Percentiles rank a stretch among this genome's conserved stretches.
Evolutionary conservation across 2,113 vertebrate genomes (phyloP).

Genomic region (Mesitornis unicolor): DNA sequence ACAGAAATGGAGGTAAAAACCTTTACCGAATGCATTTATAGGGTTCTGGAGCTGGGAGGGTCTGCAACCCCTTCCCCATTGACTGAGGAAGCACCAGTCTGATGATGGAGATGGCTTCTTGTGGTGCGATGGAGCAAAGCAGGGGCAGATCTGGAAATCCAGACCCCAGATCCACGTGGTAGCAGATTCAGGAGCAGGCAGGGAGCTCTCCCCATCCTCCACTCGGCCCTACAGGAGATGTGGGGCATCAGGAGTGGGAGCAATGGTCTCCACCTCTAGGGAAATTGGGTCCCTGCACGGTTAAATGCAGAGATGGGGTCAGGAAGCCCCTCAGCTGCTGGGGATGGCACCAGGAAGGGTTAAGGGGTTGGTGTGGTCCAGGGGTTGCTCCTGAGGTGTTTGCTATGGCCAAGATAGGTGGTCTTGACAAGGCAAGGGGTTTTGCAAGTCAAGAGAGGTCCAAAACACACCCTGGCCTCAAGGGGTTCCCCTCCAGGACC

Average conservation of each 20-base stretch:
- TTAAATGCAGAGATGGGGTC: not conserved
- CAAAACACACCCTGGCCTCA: fast-evolving
- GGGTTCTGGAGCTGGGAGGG: not conserved
- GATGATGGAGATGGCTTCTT: fast-evolving
- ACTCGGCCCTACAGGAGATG: not conserved
- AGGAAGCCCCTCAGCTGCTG: not conserved
- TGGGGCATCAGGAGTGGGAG: fast-evolving
- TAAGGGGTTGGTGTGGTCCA: not conserved
- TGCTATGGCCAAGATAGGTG: not conserved
- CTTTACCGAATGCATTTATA: not conserved
- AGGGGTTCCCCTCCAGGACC: not conserved
- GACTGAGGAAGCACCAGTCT: fast-evolving
- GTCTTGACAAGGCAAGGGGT: not conserved
- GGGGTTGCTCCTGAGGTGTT: not conserved
- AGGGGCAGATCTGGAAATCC: not conserved
- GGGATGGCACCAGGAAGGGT: not conserved
- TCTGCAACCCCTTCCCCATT: fast-evolving
- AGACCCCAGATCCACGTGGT: not conserved
- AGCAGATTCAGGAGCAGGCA: not conserved
- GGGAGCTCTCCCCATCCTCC: not conserved
- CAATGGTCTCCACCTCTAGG: fast-evolving
- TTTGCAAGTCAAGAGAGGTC: not conserved
- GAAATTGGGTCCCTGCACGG: not conserved
- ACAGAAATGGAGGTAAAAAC: not conserved
- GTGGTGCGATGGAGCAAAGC: not conserved